Evolutionary conservation across 2,888 invertebrate species (phyloP).

Genomic region (Metallyticus violacea): DNA sequence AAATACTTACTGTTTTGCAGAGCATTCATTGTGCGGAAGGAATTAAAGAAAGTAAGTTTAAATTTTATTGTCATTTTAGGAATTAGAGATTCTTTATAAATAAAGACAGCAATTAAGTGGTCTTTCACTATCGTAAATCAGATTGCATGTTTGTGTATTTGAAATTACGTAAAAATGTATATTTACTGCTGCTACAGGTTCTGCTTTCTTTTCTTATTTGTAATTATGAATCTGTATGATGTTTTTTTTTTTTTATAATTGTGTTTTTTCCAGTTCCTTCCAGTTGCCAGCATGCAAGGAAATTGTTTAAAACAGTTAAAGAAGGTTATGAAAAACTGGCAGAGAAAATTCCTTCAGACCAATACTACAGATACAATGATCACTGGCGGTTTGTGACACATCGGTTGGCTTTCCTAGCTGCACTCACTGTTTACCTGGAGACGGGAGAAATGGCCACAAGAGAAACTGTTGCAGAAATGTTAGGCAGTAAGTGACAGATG

Average conservation of each 20-base stretch:
- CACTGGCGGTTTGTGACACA: constrained; percentile 85
- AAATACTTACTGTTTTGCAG: constrained; percentile 76
- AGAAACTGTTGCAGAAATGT: constrained; percentile 70
- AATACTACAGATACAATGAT: constrained; percentile 85
- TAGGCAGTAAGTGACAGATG: constrained; percentile 79
- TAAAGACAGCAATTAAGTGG: too few species aligned
- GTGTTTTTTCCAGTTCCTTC: constrained; percentile 51
- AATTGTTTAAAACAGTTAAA: constrained; percentile 63
- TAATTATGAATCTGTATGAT: too few species aligned
- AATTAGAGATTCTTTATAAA: too few species aligned
- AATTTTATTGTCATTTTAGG: background rate
- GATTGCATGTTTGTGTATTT: too few species aligned
- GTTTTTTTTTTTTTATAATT: background rate
- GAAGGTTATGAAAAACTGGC: constrained; percentile 63
- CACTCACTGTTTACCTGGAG: constrained; percentile 78
- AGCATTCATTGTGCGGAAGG: constrained; percentile 71
- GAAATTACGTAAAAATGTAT: too few species aligned
- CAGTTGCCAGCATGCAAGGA: constrained; percentile 63
- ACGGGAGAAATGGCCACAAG: constrained; percentile 69
- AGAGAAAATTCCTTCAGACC: constrained; percentile 65
- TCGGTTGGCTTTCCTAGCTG: constrained; percentile 71
- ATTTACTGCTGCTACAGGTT: too few species aligned
- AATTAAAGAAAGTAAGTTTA: constrained; percentile 61
- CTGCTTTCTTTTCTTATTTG: too few species aligned
- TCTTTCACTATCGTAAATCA: too few species aligned